Evolutionary conservation across 2,888 invertebrate genomes (phyloP).

Genomic region (Vanessa cardui): DNA sequence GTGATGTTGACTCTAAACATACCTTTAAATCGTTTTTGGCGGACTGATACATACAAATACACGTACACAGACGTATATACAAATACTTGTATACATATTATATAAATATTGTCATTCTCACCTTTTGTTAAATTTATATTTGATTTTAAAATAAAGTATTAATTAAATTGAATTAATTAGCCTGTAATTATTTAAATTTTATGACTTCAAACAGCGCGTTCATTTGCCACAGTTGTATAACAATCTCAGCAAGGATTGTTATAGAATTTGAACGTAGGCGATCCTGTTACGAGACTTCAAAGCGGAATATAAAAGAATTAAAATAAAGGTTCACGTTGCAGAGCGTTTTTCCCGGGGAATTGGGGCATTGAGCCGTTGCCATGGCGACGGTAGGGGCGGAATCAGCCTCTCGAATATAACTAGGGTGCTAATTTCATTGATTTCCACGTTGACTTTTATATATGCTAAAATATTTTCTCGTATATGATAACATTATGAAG

Average conservation of each 20-base stretch:
- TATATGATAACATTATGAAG: too few relatives aligned
- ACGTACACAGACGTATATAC: too few relatives aligned
- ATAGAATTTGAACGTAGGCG: not conserved
- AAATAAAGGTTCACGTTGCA: conserved; percentile 50
- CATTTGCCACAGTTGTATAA: not conserved
- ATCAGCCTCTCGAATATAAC: conserved; percentile 25
- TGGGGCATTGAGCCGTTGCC: conserved; percentile 58
- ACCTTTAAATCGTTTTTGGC: too few relatives aligned
- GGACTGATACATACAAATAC: too few relatives aligned
- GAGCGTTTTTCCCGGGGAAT: conserved; percentile 50
- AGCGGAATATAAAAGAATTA: conserved; percentile 22
- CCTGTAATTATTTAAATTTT: too few relatives aligned
- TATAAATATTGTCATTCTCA: too few relatives aligned
- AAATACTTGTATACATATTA: too few relatives aligned
- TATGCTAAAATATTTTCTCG: not conserved
- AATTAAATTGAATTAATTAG: too few relatives aligned
- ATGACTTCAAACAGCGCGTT: not conserved
- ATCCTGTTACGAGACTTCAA: conserved; percentile 10
- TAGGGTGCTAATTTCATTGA: conserved; percentile 31
- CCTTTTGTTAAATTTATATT: too few relatives aligned
- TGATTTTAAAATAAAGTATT: too few relatives aligned
- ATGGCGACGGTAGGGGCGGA: conserved; percentile 38
- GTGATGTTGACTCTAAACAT: too few relatives aligned
- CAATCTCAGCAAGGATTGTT: not conserved
- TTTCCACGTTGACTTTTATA: conserved; percentile 18